These are phyloP conservation scores for Conus canariensis DNA, from an alignment of 2,888 invertebrate species.

Conservation along the genomic window DNA sequence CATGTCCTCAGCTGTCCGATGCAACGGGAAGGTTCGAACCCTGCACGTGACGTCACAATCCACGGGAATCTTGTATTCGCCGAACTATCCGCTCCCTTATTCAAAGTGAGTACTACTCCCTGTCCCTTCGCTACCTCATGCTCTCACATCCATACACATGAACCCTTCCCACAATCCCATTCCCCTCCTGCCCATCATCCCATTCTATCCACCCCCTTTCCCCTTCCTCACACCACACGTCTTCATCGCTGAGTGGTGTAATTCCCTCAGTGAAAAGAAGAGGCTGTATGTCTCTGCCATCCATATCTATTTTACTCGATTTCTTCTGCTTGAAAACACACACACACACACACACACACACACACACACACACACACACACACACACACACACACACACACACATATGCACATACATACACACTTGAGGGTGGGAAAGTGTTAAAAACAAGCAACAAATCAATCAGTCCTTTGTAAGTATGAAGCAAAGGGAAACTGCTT, in stretches of 20 bases:
- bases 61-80: constrained; percentile 25
- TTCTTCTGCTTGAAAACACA: background rate
- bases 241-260: background rate
- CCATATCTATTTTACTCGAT: background rate
- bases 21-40: background rate
- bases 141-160: background rate
- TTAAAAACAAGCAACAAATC: too few species aligned
- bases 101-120: constrained; percentile 18
- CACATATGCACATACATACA: background rate
- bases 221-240: background rate
- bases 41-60: background rate
- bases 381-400: too few species aligned
- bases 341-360: background rate
- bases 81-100: background rate
- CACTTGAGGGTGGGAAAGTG: too few species aligned
- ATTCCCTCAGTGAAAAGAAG: too few species aligned
- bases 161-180: too few species aligned
- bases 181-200: background rate
- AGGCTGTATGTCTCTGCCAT: too few species aligned
- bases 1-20: background rate
- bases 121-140: background rate
- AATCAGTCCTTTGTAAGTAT: too few species aligned
- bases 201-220: background rate
- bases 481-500: too few species aligned
- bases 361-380: background rate